Evolutionary conservation across 2,113 vertebrate species (phyloP).

Genomic region (Eurystomus gularis): DNA sequence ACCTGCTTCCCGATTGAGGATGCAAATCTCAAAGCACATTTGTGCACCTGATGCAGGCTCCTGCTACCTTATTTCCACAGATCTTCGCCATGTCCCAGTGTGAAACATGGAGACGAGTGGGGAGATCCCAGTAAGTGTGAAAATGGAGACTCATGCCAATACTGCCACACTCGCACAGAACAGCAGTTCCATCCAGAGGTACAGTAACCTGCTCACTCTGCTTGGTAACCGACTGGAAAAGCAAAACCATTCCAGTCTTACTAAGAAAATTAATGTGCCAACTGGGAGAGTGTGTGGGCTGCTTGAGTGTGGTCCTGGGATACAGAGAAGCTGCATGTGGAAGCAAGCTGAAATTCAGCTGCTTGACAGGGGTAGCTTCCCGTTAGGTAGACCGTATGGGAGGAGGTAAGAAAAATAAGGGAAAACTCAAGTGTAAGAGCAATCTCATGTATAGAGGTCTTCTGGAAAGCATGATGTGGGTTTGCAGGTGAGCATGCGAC

Average conservation of each 20-base stretch:
- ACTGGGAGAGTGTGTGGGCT: not conserved
- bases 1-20: not conserved
- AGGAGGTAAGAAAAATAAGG: not conserved
- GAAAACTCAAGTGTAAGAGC: not conserved
- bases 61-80: slow-evolving; percentile 66
- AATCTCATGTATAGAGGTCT: not conserved
- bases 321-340: not conserved
- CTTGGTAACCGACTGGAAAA: not conserved
- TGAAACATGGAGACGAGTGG: slow-evolving; percentile 98
- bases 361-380: not conserved
- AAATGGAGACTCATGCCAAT: slow-evolving; percentile 90
- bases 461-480: not conserved
- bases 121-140: slow-evolving; percentile 98
- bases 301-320: not conserved
- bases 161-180: slow-evolving; percentile 95
- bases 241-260: not conserved
- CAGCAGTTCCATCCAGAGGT: slow-evolving; percentile 99
- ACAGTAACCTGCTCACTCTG: not conserved
- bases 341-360: not conserved
- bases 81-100: slow-evolving; percentile 91
- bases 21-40: not conserved
- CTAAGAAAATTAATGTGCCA: not conserved
- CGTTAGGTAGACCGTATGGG: not conserved
- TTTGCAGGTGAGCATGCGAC: not conserved
- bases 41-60: not conserved